Base-by-base conservation (phyloP, 2,888 invertebrate genomes). In the Platycheirus rosarum region DNA sequence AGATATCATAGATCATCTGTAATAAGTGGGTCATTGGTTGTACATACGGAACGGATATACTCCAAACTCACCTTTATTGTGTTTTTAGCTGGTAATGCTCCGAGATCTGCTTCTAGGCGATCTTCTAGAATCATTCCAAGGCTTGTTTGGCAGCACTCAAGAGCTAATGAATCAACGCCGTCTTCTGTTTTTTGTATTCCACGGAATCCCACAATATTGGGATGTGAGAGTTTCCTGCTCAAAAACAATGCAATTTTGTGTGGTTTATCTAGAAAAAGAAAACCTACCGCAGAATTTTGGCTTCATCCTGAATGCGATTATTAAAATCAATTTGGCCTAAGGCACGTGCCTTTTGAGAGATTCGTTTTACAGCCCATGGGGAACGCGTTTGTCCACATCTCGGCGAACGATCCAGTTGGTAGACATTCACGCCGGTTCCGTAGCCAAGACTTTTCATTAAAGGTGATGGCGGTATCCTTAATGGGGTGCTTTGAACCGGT, bases 361-460 rank as follows among this genome's bases (percentile, higher is more conserved):
- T 88, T 89, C 95, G 94, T 88, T 97, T 97, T 0, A 97, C 91
- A 0, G 96, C 97, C 97, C 97, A 97, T 0, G 97, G 97, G 0
- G 97, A 97, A n/a, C 93, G 92, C 0, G 92, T 89, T 85, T 93
- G 92, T 6, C 95, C 94, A 0, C 92, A 92, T 85, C 92, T 91
- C 0, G 96, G 95, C 0, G 95, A 95, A 82, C 96, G 92, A 69
- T 95, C 92, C 79, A 96, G 88, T 85, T 95, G 93, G 90, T 95
- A 95, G 0, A 97, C 96, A 85, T 93, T 93, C 11, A 96, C 94
- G 66, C 96, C 95, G 86, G 95, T 95, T 55, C 96, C 96, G 90
- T 93, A 95, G 74, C 96, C 96, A 69, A 96, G 92, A 86, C 93
- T 92, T 87, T 94, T 93, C 84, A 96, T 90, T 88, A 93, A 93